These are phyloP conservation scores for Oscheius sp. DNA, from an alignment of 1,140 invertebrate genomes.

Conservation along the genomic window DNA sequence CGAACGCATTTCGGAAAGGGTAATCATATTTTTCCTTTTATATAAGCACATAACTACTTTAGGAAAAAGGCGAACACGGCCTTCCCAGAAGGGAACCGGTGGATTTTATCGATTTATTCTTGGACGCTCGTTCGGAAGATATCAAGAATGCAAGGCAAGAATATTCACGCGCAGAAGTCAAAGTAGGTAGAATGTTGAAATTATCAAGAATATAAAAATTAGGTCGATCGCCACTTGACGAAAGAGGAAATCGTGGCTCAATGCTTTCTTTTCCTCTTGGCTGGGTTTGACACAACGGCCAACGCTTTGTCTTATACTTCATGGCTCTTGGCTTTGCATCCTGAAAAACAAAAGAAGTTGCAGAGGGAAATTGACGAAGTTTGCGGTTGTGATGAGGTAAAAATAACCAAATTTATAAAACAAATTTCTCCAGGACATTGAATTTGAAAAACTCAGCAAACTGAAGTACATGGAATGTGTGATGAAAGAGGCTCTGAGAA, in stretches of 20 bases:
- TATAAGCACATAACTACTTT: neutral
- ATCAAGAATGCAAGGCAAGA: no score
- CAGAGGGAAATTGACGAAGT: conserved; percentile 57
- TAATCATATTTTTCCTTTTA: neutral
- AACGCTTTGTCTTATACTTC: conserved; percentile 60
- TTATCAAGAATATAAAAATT: neutral
- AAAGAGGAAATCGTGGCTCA: conserved; percentile 15
- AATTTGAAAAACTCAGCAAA: conserved; percentile 43
- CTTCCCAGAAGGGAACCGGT: neutral
- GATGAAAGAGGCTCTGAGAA: conserved; percentile 62
- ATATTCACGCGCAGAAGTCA: neutral
- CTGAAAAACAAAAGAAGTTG: conserved; percentile 62
- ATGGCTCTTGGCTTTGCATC: conserved; percentile 62
- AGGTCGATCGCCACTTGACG: neutral
- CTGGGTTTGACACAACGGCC: conserved; percentile 64
- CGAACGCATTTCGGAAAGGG: neutral
- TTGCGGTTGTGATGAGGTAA: conserved; percentile 26
- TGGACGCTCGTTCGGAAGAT: conserved; percentile 20
- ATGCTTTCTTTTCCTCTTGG: conserved; percentile 61
- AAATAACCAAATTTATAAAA: neutral
- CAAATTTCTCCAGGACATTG: conserved; percentile 1
- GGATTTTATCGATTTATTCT: conserved; percentile 31
- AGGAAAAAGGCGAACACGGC: neutral
- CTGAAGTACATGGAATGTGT: conserved; percentile 62
- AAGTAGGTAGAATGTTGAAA: neutral